Conservation (phyloP, 2,888 invertebrate genomes). For the Diploptera punctata region DNA sequence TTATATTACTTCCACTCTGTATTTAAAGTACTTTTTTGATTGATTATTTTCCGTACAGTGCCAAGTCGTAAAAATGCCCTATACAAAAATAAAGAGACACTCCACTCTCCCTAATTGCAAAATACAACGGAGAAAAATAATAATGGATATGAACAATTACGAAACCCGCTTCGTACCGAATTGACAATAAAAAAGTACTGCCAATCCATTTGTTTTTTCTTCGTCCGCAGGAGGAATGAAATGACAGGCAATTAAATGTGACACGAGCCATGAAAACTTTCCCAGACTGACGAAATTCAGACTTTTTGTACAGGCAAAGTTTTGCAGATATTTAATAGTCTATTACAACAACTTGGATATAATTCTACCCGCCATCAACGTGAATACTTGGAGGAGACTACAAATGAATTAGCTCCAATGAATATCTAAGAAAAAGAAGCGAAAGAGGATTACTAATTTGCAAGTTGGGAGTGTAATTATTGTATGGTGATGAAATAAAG, state of each 20-base stretch:
- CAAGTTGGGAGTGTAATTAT: neutral
- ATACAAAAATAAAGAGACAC: too few relatives aligned
- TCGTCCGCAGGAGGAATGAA: neutral
- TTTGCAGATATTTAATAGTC: neutral
- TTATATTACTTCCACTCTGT: too few relatives aligned
- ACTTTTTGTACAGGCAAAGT: neutral
- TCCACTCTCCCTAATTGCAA: too few relatives aligned
- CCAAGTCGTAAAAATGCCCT: too few relatives aligned
- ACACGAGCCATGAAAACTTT: neutral
- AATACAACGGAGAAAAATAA: too few relatives aligned
- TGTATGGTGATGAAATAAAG: neutral
- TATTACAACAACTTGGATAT: neutral
- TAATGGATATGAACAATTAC: too few relatives aligned
- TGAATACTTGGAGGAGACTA: neutral
- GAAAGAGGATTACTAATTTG: neutral
- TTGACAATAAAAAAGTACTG: neutral
- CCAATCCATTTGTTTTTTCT: neutral
- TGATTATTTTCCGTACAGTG: too few relatives aligned
- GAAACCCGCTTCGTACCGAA: too few relatives aligned
- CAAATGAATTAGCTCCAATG: neutral
- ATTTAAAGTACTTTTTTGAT: too few relatives aligned
- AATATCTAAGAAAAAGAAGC: neutral
- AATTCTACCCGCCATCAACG: neutral
- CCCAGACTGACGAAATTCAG: neutral
- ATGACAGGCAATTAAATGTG: neutral